Evolutionary conservation across 2,113 vertebrate genomes (phyloP).

Genomic region (Sylvietta virens): DNA sequence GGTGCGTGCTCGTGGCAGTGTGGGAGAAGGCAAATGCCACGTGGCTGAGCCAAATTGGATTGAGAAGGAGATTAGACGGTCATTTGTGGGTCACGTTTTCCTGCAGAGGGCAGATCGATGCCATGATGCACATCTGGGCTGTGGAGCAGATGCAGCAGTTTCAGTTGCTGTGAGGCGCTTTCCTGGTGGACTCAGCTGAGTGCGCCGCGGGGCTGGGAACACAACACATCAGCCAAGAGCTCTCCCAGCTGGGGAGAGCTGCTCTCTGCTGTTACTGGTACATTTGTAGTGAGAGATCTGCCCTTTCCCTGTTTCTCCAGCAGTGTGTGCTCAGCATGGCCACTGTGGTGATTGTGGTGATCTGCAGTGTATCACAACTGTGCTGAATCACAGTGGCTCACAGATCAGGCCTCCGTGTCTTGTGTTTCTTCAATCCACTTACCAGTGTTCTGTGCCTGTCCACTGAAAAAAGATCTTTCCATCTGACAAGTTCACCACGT

Average conservation of each 20-base stretch:
- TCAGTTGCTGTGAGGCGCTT: not conserved
- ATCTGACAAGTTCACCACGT: not conserved
- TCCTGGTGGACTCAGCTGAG: not conserved
- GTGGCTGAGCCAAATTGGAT: slow-evolving; percentile 5
- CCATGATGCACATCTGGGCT: not conserved
- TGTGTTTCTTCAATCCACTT: not conserved
- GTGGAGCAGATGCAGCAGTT: not conserved
- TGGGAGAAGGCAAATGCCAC: not conserved
- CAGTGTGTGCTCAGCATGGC: not conserved
- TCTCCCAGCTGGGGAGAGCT: not conserved
- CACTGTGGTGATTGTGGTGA: not conserved
- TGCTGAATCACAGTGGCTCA: not conserved
- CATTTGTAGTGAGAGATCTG: not conserved
- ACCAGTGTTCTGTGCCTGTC: not conserved
- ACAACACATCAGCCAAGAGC: not conserved
- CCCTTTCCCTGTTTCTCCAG: not conserved
- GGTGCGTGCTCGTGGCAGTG: accelerated
- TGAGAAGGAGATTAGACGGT: slow-evolving; percentile 15
- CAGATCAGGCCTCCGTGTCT: not conserved
- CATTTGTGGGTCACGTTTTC: not conserved
- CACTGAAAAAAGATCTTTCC: not conserved
- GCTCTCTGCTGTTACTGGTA: not conserved
- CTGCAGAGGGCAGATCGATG: not conserved
- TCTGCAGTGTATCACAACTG: not conserved
- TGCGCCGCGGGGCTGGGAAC: not conserved